Conservation (phyloP, 1,140 invertebrate genomes). For the Meloidogyne floridensis region DNA sequence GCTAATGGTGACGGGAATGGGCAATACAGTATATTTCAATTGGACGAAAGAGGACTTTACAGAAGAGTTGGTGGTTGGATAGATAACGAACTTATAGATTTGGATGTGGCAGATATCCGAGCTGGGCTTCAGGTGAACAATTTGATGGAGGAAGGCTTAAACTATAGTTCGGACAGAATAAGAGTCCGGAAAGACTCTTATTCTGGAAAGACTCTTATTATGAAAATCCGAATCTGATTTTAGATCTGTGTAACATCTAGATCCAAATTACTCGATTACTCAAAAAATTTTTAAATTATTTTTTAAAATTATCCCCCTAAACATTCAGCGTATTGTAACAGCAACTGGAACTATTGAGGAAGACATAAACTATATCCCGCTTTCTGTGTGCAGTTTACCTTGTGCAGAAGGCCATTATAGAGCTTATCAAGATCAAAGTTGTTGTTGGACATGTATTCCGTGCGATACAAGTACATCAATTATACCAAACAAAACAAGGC, state of each 20-base stretch:
- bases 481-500: constrained; percentile 74
- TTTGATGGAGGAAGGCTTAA: no score
- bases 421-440: constrained; percentile 71
- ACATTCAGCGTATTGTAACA: constrained; percentile 22
- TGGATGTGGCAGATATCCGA: constrained; percentile 51
- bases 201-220: no score
- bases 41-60: constrained; percentile 56
- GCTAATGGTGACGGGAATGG: constrained; percentile 69
- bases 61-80: constrained; percentile 53
- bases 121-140: constrained; percentile 48
- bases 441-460: constrained; percentile 78
- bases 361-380: constrained; percentile 60
- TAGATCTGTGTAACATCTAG: no score
- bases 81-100: constrained; percentile 31
- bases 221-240: no score
- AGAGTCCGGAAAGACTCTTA: no score
- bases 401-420: constrained; percentile 73
- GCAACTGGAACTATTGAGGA: neutral
- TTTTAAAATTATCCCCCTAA: neutral
- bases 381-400: constrained; percentile 73
- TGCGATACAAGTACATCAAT: constrained; percentile 73
- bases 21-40: constrained; percentile 67
- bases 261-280: no score
- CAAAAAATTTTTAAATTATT: no score
- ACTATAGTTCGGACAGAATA: no score